Conservation (phyloP, 2,797 vertebrate genomes). For the Microhierax caerulescens region DNA sequence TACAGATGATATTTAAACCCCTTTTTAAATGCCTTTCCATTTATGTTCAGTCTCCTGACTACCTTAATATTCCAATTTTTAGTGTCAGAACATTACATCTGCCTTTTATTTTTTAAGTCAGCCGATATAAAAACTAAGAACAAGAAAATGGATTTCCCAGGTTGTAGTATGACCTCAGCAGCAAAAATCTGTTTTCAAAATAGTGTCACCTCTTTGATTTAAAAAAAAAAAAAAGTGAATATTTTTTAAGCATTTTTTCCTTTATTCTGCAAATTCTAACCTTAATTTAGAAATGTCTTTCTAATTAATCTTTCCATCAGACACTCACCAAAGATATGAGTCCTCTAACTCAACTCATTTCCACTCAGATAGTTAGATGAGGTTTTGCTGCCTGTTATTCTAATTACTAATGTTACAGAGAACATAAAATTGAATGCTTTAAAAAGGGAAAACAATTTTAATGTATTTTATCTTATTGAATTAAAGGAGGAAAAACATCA, state of each 20-base stretch:
- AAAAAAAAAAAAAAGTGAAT: neutral
- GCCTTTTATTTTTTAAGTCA: neutral
- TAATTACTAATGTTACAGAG: neutral
- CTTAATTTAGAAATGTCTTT: neutral
- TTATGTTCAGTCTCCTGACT: neutral
- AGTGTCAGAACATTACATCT: neutral
- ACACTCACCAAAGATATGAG: neutral
- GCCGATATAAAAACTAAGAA: neutral
- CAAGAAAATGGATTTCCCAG: neutral
- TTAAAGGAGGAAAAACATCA: neutral
- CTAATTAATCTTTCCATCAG: neutral
- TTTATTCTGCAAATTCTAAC: neutral
- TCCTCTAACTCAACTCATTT: neutral
- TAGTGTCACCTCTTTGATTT: neutral
- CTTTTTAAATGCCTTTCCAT: neutral
- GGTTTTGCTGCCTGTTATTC: neutral
- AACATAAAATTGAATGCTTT: neutral
- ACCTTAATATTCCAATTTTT: neutral
- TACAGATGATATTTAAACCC: neutral
- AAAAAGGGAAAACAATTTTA: neutral
- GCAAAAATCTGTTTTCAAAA: neutral
- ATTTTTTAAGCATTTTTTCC: neutral
- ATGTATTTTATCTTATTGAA: neutral
- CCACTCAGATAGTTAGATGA: neutral
- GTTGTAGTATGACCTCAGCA: fast-evolving